Base-by-base conservation (phyloP, 35 echinoderm and acorn worm genomes). In the Acanthaster planci region DNA sequence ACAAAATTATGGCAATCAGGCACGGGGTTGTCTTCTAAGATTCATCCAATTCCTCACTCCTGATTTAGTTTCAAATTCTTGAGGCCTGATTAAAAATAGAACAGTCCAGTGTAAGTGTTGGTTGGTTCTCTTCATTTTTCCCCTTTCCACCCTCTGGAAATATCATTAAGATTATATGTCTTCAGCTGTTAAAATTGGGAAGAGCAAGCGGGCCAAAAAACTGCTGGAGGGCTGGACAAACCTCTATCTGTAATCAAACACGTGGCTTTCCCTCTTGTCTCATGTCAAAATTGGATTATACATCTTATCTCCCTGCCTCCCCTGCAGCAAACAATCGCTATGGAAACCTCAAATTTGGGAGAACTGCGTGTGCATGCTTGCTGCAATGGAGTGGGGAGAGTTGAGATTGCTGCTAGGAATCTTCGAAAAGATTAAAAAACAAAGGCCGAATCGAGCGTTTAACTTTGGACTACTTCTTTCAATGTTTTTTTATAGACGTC, bases 241-340 rank as follows among this genome's bases (percentile, higher is more conserved):
- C 23, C 29, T 68, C 60, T 34, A 68, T 68, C 60, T 68, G 60
- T 68, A 68, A 68, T 68, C 60, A 68, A 68, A 68, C 60, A 68
- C 60, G 60, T 34, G 34, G 60, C 9, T 29, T 68, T 29, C 60
- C 60, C 29, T 26, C 60, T 68, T 26, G 23, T 26, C 60, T 68
- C 19, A 34, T 68, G 60, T 68, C 60, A 68, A 68, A 68, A 68
- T 68, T 68, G 60, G 60, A 68, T 68, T 68, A 68, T 68, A 31
- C 60, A 68, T 68, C 34, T 68, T 68, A 68, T 68, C 60, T 68
- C 18, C 34, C 60, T 26, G 23, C 23, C 60, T 68, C 34, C 18
- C 60, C 60, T 26, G 60, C 42, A 34, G 60, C 60, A 68, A 68
- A 26, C 23, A 68, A 68, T 34, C 29, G 21, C 60, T 26, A 68